Percentiles rank a stretch among this genome's conserved stretches.
These are phyloP conservation scores for Dasysyrphus albostriatus DNA, from an alignment of 2,888 invertebrate species.

Conservation along the genomic window DNA sequence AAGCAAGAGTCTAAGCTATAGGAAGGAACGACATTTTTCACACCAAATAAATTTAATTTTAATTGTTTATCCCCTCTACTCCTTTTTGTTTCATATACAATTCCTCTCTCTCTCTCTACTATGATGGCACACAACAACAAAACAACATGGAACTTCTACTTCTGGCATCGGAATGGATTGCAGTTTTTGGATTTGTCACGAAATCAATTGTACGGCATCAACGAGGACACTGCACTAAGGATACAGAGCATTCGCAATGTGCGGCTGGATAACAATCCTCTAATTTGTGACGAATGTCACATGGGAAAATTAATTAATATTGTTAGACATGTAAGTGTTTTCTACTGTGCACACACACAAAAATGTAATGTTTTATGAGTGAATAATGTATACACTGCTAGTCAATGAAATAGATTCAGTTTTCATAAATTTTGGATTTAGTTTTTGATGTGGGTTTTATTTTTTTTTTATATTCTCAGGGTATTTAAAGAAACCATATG, in stretches of 20 bases:
- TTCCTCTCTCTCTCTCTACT: no score
- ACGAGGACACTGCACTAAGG: slow-evolving; percentile 82
- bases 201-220: slow-evolving; percentile 87
- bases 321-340: slow-evolving; percentile 82
- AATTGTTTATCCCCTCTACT: slow-evolving; percentile 78
- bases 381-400: not conserved
- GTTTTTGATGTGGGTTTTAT: no score
- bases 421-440: not conserved
- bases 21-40: slow-evolving; percentile 62
- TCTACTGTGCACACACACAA: slow-evolving; percentile 3
- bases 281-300: slow-evolving; percentile 84
- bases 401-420: not conserved
- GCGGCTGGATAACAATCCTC: slow-evolving; percentile 83
- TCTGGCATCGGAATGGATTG: slow-evolving; percentile 47
- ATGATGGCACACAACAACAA: slow-evolving; percentile 64
- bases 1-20: slow-evolving; percentile 16
- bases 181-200: slow-evolving; percentile 89
- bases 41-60: slow-evolving; percentile 72
- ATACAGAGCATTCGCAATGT: slow-evolving; percentile 83
- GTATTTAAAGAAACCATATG: no score
- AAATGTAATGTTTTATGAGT: not conserved
- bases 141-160: slow-evolving; percentile 67
- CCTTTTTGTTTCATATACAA: slow-evolving; percentile 9
- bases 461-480: no score
- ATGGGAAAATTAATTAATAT: slow-evolving; percentile 84